Evolutionary conservation across 2,888 invertebrate species (phyloP), one percentile per base, ranked within the genome.

Genomic region (Nomada fucata): DNA sequence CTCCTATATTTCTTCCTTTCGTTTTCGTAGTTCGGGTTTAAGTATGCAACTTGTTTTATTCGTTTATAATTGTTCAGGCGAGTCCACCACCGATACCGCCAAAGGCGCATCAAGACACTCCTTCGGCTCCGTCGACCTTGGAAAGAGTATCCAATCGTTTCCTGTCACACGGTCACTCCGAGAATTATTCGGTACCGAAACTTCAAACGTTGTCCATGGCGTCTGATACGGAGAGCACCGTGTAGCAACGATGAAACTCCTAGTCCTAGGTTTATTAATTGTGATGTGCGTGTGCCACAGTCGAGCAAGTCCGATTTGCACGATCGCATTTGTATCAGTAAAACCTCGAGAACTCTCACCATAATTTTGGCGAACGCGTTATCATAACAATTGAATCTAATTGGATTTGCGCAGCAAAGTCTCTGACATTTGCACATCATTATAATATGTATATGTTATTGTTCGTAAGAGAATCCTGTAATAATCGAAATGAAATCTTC

Each of bases 141-240:
- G 93, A 93, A 76, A 89, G 93, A 70, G 82, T 86, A 10, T 88
- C 90, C 7, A 92, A 80, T 85, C 92, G 93, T 23, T 73, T 85
- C 20, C 90, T 90, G 76, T 83, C 73, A 11, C 88, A 90, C 74
- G 89, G 88, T 36, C 92, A 92, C 53, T 86, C 90, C 50, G 94
- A 94, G 79, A 94, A 94, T 80, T 94, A 94, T 77, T 94, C 94
- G 26, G 93, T 94, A 63, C 94, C 94, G 53, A 94, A 94, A 86
- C 84, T 93, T 57, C 93, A 93, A 88, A 91, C 93, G 36, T 91
- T 93, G 52, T 93, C 93, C n/a, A 91, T 93, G 60, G 91, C 92
- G 3, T 90, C 93, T 20, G 93, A 93, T 71, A 89, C 91, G 47
- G 93, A 93, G 80, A 92, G 93, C 83, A 93, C 91, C 57, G 92